Conservation (phyloP, 2,888 invertebrate genomes). For the Urechis unicinctus region DNA sequence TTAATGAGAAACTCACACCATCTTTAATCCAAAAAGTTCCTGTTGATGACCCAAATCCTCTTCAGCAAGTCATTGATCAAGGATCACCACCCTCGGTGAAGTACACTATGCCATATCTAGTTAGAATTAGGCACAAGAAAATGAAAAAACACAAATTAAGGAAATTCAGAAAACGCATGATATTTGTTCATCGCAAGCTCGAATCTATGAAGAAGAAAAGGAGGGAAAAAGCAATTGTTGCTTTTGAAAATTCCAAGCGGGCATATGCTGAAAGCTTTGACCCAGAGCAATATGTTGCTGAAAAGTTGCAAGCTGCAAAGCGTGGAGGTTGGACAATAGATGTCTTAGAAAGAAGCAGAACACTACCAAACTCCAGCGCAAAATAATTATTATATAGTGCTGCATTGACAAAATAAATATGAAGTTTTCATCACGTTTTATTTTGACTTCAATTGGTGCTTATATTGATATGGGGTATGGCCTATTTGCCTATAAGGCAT, state of each 20-base stretch:
- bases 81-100: slow-evolving; percentile 7
- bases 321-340: slow-evolving; percentile 17
- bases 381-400: too few species aligned
- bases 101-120: slow-evolving; percentile 15
- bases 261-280: slow-evolving; percentile 14
- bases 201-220: slow-evolving; percentile 13
- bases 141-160: slow-evolving; percentile 23
- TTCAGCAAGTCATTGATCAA: slow-evolving; percentile 6
- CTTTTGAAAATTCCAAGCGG: slow-evolving; percentile 5
- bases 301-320: slow-evolving; percentile 10
- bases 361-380: too few species aligned
- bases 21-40: slow-evolving; percentile 7
- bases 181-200: slow-evolving; percentile 14
- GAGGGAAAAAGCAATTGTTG: slow-evolving; percentile 15
- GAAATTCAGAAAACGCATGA: slow-evolving; percentile 20
- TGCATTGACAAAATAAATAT: too few species aligned
- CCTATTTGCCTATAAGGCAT: too few species aligned
- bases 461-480: too few species aligned
- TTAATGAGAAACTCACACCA: slow-evolving; percentile 4
- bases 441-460: too few species aligned
- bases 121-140: slow-evolving; percentile 18
- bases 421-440: too few species aligned
- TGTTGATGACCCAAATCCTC: slow-evolving; percentile 8
- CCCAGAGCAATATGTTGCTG: slow-evolving; percentile 13
- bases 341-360: too few species aligned